phyloP scores from a whole-genome alignment of 2,888 invertebrate species.

The Phymatocera aterrima region DNA sequence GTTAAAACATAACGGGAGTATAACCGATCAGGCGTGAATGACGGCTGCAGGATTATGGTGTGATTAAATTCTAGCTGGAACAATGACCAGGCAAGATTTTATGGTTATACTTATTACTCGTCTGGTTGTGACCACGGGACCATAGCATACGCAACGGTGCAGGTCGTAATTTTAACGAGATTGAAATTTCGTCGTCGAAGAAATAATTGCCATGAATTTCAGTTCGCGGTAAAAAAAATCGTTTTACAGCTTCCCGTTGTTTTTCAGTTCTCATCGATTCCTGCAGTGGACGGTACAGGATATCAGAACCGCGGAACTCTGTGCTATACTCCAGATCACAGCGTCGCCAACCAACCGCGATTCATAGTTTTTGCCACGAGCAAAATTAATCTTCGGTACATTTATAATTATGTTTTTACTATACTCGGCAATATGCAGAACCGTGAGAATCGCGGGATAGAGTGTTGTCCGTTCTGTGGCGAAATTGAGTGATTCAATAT shows the following conservation, averaged over 20 bases:
- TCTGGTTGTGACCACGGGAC: neutral
- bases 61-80: constrained; percentile 31
- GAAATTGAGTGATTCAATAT: neutral
- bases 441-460: neutral
- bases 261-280: too few species aligned
- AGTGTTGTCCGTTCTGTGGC: neutral
- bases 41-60: constrained; percentile 22
- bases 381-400: neutral
- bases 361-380: too few species aligned
- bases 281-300: too few species aligned
- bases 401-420: neutral
- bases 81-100: constrained; percentile 25
- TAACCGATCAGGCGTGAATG: constrained; percentile 26
- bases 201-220: too few species aligned
- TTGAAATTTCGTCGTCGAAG: neutral
- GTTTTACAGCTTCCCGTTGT: too few species aligned
- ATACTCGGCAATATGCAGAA: neutral
- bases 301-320: too few species aligned
- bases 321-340: too few species aligned
- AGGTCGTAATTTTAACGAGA: constrained; percentile 31
- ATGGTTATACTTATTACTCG: constrained; percentile 33
- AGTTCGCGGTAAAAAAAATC: neutral
- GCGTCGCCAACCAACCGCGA: too few species aligned
- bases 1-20: neutral
- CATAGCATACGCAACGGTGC: constrained; percentile 8